Evolutionary conservation across 2,113 vertebrate species (phyloP), one percentile per base, ranked within the genome.

Genomic region (Strix uralensis): DNA sequence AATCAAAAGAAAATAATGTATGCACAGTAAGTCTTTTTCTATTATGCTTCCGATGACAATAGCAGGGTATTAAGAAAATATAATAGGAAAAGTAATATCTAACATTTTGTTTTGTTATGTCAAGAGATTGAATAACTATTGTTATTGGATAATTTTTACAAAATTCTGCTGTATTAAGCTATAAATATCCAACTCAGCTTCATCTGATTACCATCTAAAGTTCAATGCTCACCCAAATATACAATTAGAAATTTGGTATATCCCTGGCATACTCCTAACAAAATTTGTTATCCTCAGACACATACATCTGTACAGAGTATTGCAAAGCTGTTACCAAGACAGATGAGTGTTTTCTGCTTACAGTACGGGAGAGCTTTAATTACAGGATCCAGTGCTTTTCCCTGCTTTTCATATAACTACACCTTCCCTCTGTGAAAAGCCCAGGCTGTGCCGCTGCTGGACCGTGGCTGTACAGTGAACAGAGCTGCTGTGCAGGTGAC

Each of bases 1-100:
- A 89, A 94, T 96, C 67, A 96, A 95, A 92, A 63, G 88, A 93
- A 94, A 92, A 95, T 95, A 93, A 96, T 95, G 15, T 92, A 90
- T 94, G 88, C 90, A 3, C 66, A 70, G 57, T 65, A 44, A 75
- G 66, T 81, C 71, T 77, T 91, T 78, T 77, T 92, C 72, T 92
- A 86, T 96, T 94, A 73, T 97, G 52, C 44, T 89, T 84, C 58
- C 75, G 47, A 92, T 92, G 22, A 96, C 94, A 97, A 91, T 96
- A 94, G 81, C 65, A 92, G 47, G 32, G 65, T 75, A 89, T 96
- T 95, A 81, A 88, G 79, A 92, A 94, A 88, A 46, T 94, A 21
- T 72, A 95, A 95, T 83, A 79, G 81, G 58, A 96, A 94, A 73
- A 82, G 74, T 93, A 90, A 72, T 91, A 90, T 87, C 83, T 93